Conservation (phyloP, 2,888 invertebrate genomes). For the Heliconius sara region DNA sequence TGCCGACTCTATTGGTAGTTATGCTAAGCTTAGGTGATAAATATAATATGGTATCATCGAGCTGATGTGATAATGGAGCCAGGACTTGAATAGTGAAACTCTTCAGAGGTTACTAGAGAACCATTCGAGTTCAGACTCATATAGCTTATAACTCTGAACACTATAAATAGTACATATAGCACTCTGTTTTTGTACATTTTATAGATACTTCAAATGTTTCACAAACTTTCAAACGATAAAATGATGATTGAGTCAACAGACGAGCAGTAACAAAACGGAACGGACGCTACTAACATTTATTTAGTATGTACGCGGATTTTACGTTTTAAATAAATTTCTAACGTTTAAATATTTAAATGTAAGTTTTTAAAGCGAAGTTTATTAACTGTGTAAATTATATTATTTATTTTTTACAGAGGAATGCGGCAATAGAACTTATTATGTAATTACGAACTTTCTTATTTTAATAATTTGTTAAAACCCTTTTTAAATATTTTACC, state of each 20-base stretch:
- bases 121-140: too few species aligned
- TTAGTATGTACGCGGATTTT: too few species aligned
- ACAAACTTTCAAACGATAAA: constrained; percentile 10
- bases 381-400: not conserved
- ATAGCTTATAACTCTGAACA: too few species aligned
- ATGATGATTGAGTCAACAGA: constrained; percentile 1
- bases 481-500: not conserved
- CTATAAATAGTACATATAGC: too few species aligned
- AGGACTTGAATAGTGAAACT: too few species aligned
- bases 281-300: constrained; percentile 3
- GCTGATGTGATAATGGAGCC: too few species aligned
- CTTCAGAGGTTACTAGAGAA: too few species aligned
- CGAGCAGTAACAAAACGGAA: constrained; percentile 13
- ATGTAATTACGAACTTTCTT: not conserved
- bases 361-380: not conserved
- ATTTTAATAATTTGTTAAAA: not conserved
- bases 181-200: too few species aligned
- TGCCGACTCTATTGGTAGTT: too few species aligned
- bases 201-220: constrained; percentile 6
- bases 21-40: too few species aligned
- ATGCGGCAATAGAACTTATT: not conserved
- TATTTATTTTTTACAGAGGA: not conserved
- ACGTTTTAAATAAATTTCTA: not conserved
- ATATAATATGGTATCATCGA: too few species aligned
- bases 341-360: not conserved